Percentiles rank a stretch among this genome's conserved stretches.
Evolutionary conservation across 2,797 vertebrate genomes (phyloP).

Genomic region (Cetoscarus ocellatus): DNA sequence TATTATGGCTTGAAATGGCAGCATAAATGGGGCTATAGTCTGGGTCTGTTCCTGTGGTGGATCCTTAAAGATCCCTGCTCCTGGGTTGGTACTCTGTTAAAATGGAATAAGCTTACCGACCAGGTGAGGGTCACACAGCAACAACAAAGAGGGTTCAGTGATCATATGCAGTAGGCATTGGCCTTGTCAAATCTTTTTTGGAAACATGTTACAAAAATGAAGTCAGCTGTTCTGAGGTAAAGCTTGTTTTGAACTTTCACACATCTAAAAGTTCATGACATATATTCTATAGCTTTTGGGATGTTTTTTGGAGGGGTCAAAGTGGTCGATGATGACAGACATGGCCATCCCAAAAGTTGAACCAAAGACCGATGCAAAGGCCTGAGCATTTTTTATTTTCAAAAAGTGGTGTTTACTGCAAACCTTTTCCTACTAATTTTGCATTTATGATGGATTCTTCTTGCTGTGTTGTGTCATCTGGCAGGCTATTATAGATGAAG

Average conservation of each 20-base stretch:
- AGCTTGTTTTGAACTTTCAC: background rate
- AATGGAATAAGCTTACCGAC: too few relatives aligned
- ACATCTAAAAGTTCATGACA: background rate
- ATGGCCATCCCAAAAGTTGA: background rate
- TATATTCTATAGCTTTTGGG: background rate
- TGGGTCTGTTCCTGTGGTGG: too few relatives aligned
- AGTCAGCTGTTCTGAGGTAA: background rate
- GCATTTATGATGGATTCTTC: slow-evolving; percentile 22
- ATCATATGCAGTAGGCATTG: background rate
- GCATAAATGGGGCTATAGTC: too few relatives aligned
- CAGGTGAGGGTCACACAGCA: too few relatives aligned
- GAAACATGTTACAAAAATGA: background rate
- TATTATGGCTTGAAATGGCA: too few relatives aligned
- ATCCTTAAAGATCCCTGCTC: too few relatives aligned
- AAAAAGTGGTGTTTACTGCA: background rate
- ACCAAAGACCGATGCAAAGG: background rate
- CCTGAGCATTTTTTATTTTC: background rate
- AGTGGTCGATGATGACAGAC: background rate
- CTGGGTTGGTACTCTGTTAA: too few relatives aligned
- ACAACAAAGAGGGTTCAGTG: too few relatives aligned
- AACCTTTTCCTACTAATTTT: slow-evolving; percentile 13
- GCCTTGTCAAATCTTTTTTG: too few relatives aligned
- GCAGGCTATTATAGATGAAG: background rate
- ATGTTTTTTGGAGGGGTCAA: background rate
- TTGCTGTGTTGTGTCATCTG: slow-evolving; percentile 35